Evolutionary conservation across 2,797 vertebrate species (phyloP).

Genomic region (Calcarius lapponicus): DNA sequence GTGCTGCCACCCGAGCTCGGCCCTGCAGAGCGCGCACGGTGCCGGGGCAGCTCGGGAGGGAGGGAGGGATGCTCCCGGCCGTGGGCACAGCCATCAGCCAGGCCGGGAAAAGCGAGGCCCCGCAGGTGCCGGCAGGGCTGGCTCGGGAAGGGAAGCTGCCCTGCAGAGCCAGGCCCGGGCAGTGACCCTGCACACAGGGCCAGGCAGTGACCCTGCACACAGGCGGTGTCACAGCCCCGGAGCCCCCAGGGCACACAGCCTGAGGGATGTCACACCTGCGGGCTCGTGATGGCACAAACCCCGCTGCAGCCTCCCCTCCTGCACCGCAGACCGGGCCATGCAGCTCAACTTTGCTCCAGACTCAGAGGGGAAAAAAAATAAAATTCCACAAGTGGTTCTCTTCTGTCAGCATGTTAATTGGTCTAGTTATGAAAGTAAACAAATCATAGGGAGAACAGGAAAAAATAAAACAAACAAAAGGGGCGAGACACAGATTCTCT

Average conservation of each 20-base stretch:
- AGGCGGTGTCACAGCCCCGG: conserved; percentile 17
- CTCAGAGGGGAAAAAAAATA: not conserved
- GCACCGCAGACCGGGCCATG: not conserved
- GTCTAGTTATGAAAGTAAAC: conserved; percentile 57
- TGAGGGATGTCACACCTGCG: conserved; percentile 57
- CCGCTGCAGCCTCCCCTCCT: not conserved
- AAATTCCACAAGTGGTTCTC: not conserved
- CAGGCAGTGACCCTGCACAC: conserved; percentile 48
- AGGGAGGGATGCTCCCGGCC: not conserved
- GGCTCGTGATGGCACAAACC: not conserved
- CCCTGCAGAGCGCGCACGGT: accelerated
- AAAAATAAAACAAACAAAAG: not conserved
- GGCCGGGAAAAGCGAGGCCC: accelerated
- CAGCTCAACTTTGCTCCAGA: not conserved
- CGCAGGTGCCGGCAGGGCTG: conserved; percentile 11
- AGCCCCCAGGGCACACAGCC: not conserved
- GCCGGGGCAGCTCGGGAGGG: not conserved
- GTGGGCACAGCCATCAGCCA: conserved; percentile 17
- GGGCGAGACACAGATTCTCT: not conserved
- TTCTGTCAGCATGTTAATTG: conserved; percentile 35
- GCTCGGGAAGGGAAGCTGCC: conserved; percentile 37
- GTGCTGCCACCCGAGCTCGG: not conserved
- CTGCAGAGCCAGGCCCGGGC: not conserved
- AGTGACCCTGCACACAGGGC: too few species aligned
- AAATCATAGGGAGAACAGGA: not conserved